A percentile compares a stretch with the other conserved stretches of the same genome.
These are phyloP conservation scores for Timandra comae DNA, from an alignment of 2,888 invertebrate genomes.

Conservation along the genomic window DNA sequence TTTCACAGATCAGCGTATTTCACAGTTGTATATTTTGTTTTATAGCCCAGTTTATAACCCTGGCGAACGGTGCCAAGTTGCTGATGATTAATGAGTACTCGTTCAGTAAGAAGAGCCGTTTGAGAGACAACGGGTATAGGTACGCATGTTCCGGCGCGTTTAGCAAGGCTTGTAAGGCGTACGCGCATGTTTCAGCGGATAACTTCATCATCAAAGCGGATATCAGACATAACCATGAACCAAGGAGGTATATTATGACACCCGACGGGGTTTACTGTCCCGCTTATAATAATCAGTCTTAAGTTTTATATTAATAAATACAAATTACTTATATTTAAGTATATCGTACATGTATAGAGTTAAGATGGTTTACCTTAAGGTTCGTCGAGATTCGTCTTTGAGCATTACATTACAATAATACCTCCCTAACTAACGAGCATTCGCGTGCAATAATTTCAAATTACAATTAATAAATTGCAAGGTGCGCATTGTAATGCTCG, in stretches of 20 bases:
- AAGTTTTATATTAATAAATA: constrained; percentile 10
- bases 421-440: too few species aligned
- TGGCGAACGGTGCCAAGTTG: constrained; percentile 2
- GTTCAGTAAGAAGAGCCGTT: constrained; percentile 3
- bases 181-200: constrained; percentile 3
- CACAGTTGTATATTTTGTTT: neutral
- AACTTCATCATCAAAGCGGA: constrained; percentile 3
- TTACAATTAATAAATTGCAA: too few species aligned
- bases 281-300: too few species aligned
- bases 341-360: too few species aligned
- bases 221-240: constrained; percentile 12
- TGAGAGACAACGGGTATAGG: constrained; percentile 2
- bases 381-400: too few species aligned
- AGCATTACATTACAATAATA: too few species aligned
- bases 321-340: too few species aligned
- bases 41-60: constrained; percentile 4
- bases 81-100: constrained; percentile 6
- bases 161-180: constrained; percentile 19
- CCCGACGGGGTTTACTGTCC: too few species aligned
- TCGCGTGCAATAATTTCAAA: too few species aligned
- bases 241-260: constrained; percentile 3
- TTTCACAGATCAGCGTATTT: too few species aligned
- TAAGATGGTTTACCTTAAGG: too few species aligned
- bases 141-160: constrained; percentile 5
- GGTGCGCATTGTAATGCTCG: too few species aligned